Base-by-base conservation (phyloP, 2,113 vertebrate genomes). In the Melanotaenia duboulayi region DNA sequence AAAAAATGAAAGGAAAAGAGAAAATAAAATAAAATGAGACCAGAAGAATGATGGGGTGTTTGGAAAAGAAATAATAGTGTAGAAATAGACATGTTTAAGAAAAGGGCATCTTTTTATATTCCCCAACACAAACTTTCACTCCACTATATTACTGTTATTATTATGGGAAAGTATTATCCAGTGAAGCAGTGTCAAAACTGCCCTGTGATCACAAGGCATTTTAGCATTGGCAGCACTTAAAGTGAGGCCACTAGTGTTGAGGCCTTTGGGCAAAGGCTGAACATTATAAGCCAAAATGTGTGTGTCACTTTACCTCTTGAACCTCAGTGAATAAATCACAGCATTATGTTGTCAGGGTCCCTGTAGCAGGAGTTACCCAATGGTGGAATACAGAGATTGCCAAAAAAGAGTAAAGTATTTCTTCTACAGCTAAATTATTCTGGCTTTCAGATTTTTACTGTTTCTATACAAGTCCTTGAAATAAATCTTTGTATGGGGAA, bases 271-370 rank as follows among this genome's bases (percentile, higher is more conserved):
- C 35, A 22, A 39, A 40, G 44, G 46, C 20, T 11, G 28, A 83
- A 66, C 22, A 65, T 57, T 63, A 65, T 14, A 64, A 40, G 59
- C 71, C 51, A 60, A 52, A 84, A 58, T 50, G 49, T 28, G 61
- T 56, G 70, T 67, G 60, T 71, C 42, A 56, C 51, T 74, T 61
- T 60, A 76, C 56, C 62, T 67, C 14, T 60, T 59, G 65, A 82
- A 70, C 54, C 37, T 20, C 22, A 73, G 51, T 75, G 56, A 80
- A 80, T 86, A 72, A 80, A 67, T 81, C 22, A 76, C 14, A 51
- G 48, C 32, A 62, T 51, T 42, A 35, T 71, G 71, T 78, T 76
- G 71, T 28, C 17, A 56, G 24, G 10, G 28, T 4, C 63, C 64
- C 75, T 57, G 32, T 19, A 73, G 81, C 71, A 16, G 55, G 44